Evolutionary conservation across 2,113 vertebrate species (phyloP).

Genomic region (Hippoglossus stenolepis): DNA sequence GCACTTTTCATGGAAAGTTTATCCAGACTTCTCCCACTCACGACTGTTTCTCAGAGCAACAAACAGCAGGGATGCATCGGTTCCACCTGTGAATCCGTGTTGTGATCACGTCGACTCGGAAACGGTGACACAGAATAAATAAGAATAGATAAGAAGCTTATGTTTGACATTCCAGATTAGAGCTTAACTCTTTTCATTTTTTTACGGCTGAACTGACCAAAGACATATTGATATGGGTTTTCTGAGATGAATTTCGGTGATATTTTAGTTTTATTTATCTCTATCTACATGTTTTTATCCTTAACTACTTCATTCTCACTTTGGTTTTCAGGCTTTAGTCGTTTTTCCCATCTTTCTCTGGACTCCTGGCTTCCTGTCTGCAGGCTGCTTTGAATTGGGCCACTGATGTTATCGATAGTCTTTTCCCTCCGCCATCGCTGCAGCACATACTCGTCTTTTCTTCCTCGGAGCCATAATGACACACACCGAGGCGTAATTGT

Average conservation of each 20-base stretch:
- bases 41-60: not conserved
- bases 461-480: too few relatives aligned
- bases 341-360: too few relatives aligned
- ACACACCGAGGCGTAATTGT: conserved; percentile 40
- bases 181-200: not conserved
- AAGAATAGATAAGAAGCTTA: conserved; percentile 1
- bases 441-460: too few relatives aligned
- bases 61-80: not conserved
- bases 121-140: not conserved
- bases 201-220: not conserved
- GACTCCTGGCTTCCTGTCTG: too few relatives aligned
- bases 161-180: conserved; percentile 8
- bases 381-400: too few relatives aligned
- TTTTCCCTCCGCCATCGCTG: too few relatives aligned
- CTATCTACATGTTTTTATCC: too few relatives aligned
- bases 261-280: too few relatives aligned
- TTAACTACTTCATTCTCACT: too few relatives aligned
- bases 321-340: too few relatives aligned
- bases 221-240: conserved; percentile 11
- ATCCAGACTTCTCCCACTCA: conserved; percentile 3
- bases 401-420: too few relatives aligned
- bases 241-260: too few relatives aligned
- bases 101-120: not conserved
- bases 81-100: conserved; percentile 12
- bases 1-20: conserved; percentile 9